Evolutionary conservation across 2,888 invertebrate species (phyloP).

Genomic region (Cantharis rustica): DNA sequence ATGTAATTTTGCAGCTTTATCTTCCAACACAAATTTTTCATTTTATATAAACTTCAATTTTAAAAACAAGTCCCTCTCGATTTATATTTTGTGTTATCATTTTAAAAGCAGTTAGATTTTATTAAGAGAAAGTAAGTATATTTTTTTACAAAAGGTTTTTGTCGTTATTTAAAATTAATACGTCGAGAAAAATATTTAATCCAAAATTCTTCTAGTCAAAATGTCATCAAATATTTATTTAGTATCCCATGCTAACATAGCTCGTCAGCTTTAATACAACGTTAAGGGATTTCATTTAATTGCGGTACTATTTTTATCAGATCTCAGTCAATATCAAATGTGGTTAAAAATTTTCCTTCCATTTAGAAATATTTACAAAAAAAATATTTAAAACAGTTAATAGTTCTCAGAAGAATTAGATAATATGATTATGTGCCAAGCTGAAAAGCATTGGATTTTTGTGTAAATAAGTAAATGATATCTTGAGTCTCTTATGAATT

Average conservation of each 20-base stretch:
- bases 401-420: not conserved
- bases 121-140: not conserved
- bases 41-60: not conserved
- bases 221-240: not conserved
- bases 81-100: not conserved
- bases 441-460: not conserved
- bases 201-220: not conserved
- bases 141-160: not conserved
- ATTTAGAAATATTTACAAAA: not conserved
- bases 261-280: not conserved
- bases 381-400: not conserved
- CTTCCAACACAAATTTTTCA: not conserved
- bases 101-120: not conserved
- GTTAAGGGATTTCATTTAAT: not conserved
- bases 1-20: not conserved
- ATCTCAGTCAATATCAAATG: not conserved
- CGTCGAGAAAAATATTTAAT: not conserved
- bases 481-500: not conserved
- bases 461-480: not conserved
- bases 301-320: not conserved
- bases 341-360: not conserved
- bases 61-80: not conserved
- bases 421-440: not conserved
- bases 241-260: not conserved
- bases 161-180: not conserved